phyloP scores from a whole-genome alignment of 2,113 vertebrate species.

The Dasyornis broadbenti region DNA sequence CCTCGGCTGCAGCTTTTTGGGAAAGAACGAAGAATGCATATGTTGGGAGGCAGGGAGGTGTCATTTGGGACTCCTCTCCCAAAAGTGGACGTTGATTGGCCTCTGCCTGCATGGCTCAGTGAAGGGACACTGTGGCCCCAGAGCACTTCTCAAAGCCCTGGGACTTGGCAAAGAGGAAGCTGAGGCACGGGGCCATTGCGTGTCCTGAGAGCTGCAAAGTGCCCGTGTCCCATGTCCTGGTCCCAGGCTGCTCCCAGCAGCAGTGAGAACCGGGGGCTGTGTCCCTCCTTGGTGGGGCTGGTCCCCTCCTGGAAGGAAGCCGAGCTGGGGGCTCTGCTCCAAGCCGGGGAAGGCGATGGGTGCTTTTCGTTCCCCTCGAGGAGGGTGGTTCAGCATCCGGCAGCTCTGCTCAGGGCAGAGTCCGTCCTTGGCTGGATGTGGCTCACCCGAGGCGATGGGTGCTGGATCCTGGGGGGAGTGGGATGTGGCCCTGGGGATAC shows the following conservation, averaged over 20 bases:
- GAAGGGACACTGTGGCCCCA: not conserved
- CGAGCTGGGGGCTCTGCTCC: accelerated
- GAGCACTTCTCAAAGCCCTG: not conserved
- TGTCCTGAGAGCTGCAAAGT: not conserved
- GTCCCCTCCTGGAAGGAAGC: not conserved
- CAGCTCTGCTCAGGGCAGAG: not conserved
- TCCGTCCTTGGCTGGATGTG: not conserved
- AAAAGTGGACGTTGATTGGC: not conserved
- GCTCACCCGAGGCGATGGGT: not conserved
- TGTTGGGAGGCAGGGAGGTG: not conserved
- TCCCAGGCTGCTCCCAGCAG: not conserved
- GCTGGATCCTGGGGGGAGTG: not conserved
- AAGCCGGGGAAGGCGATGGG: not conserved
- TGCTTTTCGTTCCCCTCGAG: not conserved
- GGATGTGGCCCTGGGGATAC: not conserved
- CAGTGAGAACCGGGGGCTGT: not conserved
- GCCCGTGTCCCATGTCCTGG: not conserved
- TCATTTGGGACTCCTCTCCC: not conserved
- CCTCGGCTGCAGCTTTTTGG: not conserved
- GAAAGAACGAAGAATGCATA: not conserved
- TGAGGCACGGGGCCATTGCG: not conserved
- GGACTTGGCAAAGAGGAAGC: not conserved
- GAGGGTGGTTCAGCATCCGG: not conserved
- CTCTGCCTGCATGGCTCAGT: accelerated
- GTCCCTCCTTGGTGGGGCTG: not conserved